phyloP scores from a whole-genome alignment of 2,113 vertebrate species.

The Apeltes quadracus region DNA sequence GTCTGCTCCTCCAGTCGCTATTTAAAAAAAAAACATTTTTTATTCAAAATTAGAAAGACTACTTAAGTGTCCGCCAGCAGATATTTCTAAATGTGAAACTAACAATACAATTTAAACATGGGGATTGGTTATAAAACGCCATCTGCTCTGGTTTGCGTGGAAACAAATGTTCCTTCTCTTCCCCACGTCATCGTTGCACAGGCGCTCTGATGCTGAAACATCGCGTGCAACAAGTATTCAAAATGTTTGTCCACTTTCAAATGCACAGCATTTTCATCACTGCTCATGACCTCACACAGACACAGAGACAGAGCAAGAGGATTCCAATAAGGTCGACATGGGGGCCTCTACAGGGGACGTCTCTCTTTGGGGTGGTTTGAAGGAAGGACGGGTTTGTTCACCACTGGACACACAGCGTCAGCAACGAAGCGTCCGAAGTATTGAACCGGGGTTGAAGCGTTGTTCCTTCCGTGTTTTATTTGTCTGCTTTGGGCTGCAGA shows the following conservation, averaged over 20 bases:
- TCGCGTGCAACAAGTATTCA: conserved; percentile 14
- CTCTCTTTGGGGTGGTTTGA: no score
- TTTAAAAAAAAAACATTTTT: conserved; percentile 36
- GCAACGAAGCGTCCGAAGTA: no score
- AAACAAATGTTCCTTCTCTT: conserved; percentile 16
- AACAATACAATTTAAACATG: conserved; percentile 62
- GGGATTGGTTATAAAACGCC: conserved; percentile 64
- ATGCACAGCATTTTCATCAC: neutral
- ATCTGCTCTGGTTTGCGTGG: conserved; percentile 56
- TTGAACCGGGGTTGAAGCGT: no score
- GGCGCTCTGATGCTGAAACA: neutral
- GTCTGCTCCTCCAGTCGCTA: conserved; percentile 23
- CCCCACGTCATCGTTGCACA: conserved; percentile 35
- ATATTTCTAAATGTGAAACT: conserved; percentile 66
- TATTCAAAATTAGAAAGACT: conserved; percentile 31
- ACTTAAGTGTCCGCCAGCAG: conserved; percentile 51
- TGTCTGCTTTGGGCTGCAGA: no score
- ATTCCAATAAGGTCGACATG: no score
- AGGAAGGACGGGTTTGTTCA: no score
- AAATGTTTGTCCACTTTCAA: neutral
- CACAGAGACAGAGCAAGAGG: no score
- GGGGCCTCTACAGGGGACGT: no score
- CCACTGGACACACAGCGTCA: no score
- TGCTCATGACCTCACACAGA: neutral
- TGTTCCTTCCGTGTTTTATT: no score